phyloP scores from a whole-genome alignment of 2,888 invertebrate species.

The Acleris cristana region DNA sequence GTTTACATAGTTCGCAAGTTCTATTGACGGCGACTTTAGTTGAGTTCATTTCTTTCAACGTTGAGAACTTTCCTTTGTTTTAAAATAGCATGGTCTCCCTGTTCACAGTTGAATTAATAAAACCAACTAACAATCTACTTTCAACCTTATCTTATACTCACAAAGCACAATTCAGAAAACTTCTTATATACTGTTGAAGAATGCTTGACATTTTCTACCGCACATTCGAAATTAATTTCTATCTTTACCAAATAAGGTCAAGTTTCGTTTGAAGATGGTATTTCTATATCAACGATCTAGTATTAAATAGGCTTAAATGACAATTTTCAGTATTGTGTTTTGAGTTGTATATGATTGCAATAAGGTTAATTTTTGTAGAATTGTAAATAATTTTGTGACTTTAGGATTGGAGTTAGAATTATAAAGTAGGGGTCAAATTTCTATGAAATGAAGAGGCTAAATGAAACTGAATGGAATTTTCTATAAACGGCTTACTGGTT shows the following conservation, averaged over 20 bases:
- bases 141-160: neutral
- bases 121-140: neutral
- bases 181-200: neutral
- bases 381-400: neutral
- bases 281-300: neutral
- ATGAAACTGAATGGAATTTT: slow-evolving; percentile 31
- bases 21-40: too few relatives aligned
- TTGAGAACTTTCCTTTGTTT: slow-evolving; percentile 15
- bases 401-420: neutral
- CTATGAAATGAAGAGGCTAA: slow-evolving; percentile 32
- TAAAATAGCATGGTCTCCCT: slow-evolving; percentile 24
- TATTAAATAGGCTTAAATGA: neutral
- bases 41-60: too few relatives aligned
- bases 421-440: slow-evolving; percentile 35
- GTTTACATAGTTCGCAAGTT: too few relatives aligned
- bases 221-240: neutral
- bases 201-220: neutral
- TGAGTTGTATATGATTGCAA: neutral
- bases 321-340: neutral
- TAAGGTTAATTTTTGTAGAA: slow-evolving; percentile 12
- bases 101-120: slow-evolving; percentile 13
- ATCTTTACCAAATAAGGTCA: neutral
- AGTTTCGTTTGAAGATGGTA: slow-evolving; percentile 6
- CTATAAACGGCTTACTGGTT: slow-evolving; percentile 33
- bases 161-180: slow-evolving; percentile 1